Evolutionary conservation across 2,797 vertebrate genomes (phyloP).

Genomic region (Meriones psammophilus): DNA sequence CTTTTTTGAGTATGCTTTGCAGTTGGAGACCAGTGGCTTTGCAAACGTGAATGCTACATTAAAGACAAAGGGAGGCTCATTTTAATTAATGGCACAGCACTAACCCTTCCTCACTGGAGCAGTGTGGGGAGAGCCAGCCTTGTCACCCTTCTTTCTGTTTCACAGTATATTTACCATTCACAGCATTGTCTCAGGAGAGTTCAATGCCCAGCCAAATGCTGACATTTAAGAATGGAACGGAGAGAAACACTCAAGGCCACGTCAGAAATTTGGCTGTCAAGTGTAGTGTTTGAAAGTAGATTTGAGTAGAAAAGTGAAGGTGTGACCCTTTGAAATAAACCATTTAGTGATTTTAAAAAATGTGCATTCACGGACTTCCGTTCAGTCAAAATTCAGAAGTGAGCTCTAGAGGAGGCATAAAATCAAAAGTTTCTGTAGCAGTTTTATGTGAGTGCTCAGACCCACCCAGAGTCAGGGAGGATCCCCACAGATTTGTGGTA

Average conservation of each 20-base stretch:
- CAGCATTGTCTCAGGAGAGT: slow-evolving; percentile 22
- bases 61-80: background rate
- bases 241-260: slow-evolving; percentile 51
- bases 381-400: background rate
- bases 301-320: slow-evolving; percentile 54
- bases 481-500: background rate
- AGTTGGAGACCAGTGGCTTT: slow-evolving; percentile 50
- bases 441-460: background rate
- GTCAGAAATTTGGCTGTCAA: slow-evolving; percentile 27
- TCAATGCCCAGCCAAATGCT: slow-evolving; percentile 54
- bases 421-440: background rate
- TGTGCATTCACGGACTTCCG: background rate
- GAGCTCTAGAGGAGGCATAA: background rate
- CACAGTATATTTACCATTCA: background rate
- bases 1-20: background rate
- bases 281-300: background rate
- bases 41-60: background rate
- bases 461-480: background rate
- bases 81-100: slow-evolving; percentile 58
- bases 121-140: background rate
- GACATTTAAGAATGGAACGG: background rate
- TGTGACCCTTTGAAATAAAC: background rate
- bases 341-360: background rate
- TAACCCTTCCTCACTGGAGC: slow-evolving; percentile 32
- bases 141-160: slow-evolving; percentile 15